Base-by-base conservation (phyloP, 2,113 vertebrate genomes). In the Tringa solitaria region DNA sequence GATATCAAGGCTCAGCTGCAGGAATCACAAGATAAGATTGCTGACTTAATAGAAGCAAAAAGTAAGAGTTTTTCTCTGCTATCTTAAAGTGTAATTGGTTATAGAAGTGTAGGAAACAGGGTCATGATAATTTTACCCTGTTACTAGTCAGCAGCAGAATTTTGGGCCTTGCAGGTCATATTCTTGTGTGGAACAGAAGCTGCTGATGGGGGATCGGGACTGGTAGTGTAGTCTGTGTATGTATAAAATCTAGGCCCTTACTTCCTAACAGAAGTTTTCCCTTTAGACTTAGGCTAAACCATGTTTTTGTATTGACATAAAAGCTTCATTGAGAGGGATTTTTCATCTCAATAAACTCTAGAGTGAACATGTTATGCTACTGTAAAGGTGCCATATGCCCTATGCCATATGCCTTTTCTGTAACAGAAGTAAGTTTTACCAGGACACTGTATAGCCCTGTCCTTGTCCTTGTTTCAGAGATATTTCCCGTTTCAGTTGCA, bases 31-130 rank as follows among this genome's bases (percentile, higher is more conserved):
- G 96, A 98, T 61, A 97, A 96, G 68, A 97, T 97, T 96, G 97
- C 92, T 92, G 96, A 97, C 19, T 98, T 99, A 74, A 93, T 98
- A 81, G 98, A 99, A 95, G 95, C 97, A 95, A 98, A 97, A 98
- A 96, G 99, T 99, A 98, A 98, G 98, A 93, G 61, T 92, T 95
- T 75, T 75, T 88, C 60, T 89, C 90, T 85, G 79, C 43, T 90
- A 6, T 54, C 26, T 72, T 91, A 61, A 84, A 82, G 30, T 90
- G 9, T 12, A 18, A 35, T 74, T 90, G 22, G 21, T 90, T 82
- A 26, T 28, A 83, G 60, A 65, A 48, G 10, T n/a, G 27, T 4
- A 27, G 68, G 21, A 90, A 89, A 61, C 16, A 41, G 12, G 14
- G 32, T 45, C 3, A 10, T 61, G n/a, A 37, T 63, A 17, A 14